Percentiles rank a stretch among this genome's conserved stretches.
Conservation (phyloP, 2,888 invertebrate genomes). For the Drosophila bunnanda region DNA sequence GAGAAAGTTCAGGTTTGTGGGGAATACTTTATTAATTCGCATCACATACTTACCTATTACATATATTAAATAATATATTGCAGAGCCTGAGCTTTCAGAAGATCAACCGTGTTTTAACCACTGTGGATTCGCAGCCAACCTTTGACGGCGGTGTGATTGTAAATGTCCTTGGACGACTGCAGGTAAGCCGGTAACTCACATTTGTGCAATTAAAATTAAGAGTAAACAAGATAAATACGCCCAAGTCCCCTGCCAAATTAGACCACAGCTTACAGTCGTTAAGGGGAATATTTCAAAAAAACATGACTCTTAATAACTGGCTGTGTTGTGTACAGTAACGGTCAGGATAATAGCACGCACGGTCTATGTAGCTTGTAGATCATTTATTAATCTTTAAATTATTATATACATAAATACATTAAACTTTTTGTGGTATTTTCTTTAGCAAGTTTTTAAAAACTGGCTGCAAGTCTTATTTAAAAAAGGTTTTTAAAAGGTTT, state of each 20-base stretch:
- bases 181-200: conserved; percentile 87
- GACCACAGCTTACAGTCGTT: background rate
- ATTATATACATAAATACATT: background rate
- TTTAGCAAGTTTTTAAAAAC: background rate
- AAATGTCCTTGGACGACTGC: conserved; percentile 97
- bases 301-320: conserved; percentile 1
- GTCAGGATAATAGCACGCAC: conserved; percentile 32
- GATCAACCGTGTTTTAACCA: conserved; percentile 95
- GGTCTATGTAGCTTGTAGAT: background rate
- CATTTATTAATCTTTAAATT: background rate
- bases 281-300: background rate
- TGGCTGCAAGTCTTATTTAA: background rate
- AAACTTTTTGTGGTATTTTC: background rate
- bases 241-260: background rate
- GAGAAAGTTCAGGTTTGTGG: conserved; percentile 93
- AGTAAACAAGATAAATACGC: background rate
- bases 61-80: conserved; percentile 78
- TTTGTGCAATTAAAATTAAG: too few species aligned
- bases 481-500: background rate
- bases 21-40: background rate
- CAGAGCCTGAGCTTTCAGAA: conserved; percentile 96
- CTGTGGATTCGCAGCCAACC: conserved; percentile 98
- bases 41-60: background rate
- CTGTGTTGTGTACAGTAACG: conserved; percentile 7
- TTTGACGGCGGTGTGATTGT: conserved; percentile 98